These are phyloP conservation scores for Busseola fusca DNA, from an alignment of 2,888 invertebrate species.

Conservation along the genomic window DNA sequence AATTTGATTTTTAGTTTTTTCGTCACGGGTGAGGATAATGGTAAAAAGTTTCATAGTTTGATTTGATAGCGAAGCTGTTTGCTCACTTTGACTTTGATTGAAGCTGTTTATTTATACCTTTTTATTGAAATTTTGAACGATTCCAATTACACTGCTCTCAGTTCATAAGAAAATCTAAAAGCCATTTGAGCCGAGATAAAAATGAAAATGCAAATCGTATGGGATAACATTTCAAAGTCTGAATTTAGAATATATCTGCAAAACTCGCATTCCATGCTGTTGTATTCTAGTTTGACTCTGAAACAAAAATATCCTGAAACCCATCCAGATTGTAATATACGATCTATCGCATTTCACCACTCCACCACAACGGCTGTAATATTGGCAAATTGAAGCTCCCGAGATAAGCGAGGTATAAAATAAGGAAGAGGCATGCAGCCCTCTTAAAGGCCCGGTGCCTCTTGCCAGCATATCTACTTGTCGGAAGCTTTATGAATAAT, in stretches of 20 bases:
- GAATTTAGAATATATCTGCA: not conserved
- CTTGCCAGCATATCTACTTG: slow-evolving; percentile 63
- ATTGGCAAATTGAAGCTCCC: slow-evolving; percentile 44
- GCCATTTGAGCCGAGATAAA: not conserved
- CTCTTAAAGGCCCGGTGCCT: slow-evolving; percentile 45
- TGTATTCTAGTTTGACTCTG: not conserved
- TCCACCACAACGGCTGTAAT: slow-evolving; percentile 25
- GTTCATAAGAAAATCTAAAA: not conserved
- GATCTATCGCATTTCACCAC: slow-evolving; percentile 28
- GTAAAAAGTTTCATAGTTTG: not conserved
- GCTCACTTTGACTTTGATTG: not conserved
- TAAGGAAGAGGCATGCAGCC: slow-evolving; percentile 49
- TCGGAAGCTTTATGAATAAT: slow-evolving; percentile 76
- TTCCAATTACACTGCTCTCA: not conserved
- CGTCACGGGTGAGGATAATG: not conserved
- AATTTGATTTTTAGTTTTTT: not conserved
- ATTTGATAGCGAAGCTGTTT: not conserved
- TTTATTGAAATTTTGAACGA: not conserved
- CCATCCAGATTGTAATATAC: slow-evolving; percentile 6
- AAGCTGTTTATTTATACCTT: not conserved
- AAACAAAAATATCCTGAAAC: not conserved
- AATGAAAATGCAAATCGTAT: not conserved
- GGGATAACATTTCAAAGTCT: not conserved
- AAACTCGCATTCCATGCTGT: not conserved
- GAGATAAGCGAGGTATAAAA: slow-evolving; percentile 40